These are phyloP conservation scores for Oscheius sp. DNA, from an alignment of 2,888 invertebrate genomes.

Conservation along the genomic window DNA sequence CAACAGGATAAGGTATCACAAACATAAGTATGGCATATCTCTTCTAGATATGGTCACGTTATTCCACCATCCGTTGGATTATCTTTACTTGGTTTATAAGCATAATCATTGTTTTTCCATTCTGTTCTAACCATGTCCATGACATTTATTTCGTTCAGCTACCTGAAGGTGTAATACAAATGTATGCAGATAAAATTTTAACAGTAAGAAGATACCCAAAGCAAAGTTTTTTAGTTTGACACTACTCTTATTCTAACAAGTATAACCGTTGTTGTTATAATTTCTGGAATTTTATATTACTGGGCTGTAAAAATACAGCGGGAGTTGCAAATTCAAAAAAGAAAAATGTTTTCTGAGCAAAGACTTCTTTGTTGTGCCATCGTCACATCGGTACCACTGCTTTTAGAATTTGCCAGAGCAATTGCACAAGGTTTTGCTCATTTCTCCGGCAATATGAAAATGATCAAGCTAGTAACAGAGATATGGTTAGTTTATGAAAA, in stretches of 20 bases:
- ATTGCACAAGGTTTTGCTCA: not conserved
- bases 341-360: not conserved
- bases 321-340: not conserved
- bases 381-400: not conserved
- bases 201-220: not conserved
- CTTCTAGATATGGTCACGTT: not conserved
- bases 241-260: not conserved
- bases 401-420: not conserved
- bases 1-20: not conserved
- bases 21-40: not conserved
- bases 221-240: not conserved
- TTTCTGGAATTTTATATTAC: not conserved
- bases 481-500: not conserved
- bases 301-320: not conserved
- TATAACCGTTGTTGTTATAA: not conserved
- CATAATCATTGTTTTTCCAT: not conserved
- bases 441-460: not conserved
- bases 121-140: not conserved
- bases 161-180: not conserved
- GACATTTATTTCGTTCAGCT: not conserved
- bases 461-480: not conserved
- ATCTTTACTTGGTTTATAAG: not conserved
- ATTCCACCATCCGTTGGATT: not conserved
- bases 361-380: not conserved
- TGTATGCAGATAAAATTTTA: not conserved